Base-by-base conservation (phyloP, 2,888 invertebrate genomes). In the Acanthosepion pharaonis region DNA sequence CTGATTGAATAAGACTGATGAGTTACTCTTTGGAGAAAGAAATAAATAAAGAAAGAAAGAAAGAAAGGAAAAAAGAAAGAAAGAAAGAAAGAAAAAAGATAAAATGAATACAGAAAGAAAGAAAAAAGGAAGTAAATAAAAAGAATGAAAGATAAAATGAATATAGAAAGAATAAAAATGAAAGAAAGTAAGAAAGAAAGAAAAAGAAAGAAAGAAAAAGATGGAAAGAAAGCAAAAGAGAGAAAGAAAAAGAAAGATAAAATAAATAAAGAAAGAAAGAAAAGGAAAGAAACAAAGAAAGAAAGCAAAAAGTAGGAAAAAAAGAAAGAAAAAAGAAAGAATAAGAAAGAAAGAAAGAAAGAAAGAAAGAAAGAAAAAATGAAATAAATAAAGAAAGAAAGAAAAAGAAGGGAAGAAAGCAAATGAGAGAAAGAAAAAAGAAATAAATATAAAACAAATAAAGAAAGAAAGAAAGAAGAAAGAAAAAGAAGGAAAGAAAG, bases 81-180 rank as follows among this genome's bases (percentile, higher is more conserved):
- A n/a, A n/a, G 11, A n/a, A 9, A n/a, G 15, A 2, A n/a, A 15
- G 1, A 0, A n/a, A n/a, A n/a, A 8, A 0, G 1, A 11, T 9
- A 78, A n/a, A n/a, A n/a, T 1, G 28, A 9, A 3, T 8, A 15
- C 0, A n/a, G n/a, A 78, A 15, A 8, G 9, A 15, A 18, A 28
- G 18, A 15, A 78, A n/a, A 9, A n/a, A 11, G 4, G 0, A 18
- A 78, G 78, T n/a, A 78, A 9, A 11, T 15, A 5, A 15, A 33
- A 4, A 78, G 33, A 15, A n/a, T 15, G n/a, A 33, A 78, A 4
- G n/a, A n/a, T 0, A 78, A 78, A 18, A n/a, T n/a, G n/a, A n/a
- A n/a, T n/a, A n/a, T n/a, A n/a, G 4, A 78, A 9, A 9, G 11
- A 9, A n/a, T 0, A 0, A 15, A n/a, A 2, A n/a, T 1, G n/a